Evolutionary conservation across 1,140 invertebrate genomes (phyloP).

Genomic region (Caenorhabditis remanei): DNA sequence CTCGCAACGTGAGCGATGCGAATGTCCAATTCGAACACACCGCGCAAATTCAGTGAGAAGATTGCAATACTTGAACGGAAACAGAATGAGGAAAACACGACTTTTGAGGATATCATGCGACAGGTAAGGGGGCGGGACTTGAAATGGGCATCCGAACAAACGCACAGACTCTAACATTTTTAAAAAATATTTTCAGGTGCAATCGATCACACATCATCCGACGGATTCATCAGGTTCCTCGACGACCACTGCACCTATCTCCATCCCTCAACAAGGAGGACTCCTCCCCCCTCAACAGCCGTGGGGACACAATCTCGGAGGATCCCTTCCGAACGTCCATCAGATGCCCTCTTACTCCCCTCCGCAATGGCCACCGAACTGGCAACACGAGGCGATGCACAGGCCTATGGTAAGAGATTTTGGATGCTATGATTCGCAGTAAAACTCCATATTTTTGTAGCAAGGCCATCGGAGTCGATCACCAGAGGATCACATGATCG

Average conservation of each 20-base stretch:
- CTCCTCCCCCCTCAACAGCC: slow-evolving; percentile 42
- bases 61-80: slow-evolving; percentile 76
- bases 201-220: slow-evolving; percentile 41
- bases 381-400: slow-evolving; percentile 1
- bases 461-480: slow-evolving; percentile 32
- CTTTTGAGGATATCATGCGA: slow-evolving; percentile 74
- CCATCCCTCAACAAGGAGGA: slow-evolving; percentile 28
- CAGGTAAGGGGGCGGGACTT: slow-evolving; percentile 66
- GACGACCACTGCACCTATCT: background rate
- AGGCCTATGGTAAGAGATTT: background rate
- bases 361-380: slow-evolving; percentile 47
- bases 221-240: slow-evolving; percentile 31
- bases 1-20: slow-evolving; percentile 6
- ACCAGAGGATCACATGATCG: slow-evolving; percentile 43
- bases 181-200: slow-evolving; percentile 2
- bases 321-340: slow-evolving; percentile 58
- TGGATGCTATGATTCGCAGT: too few species aligned
- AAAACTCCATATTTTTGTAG: background rate
- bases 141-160: background rate
- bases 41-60: slow-evolving; percentile 78
- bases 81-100: slow-evolving; percentile 73
- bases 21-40: slow-evolving; percentile 66
- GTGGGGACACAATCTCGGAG: slow-evolving; percentile 50
- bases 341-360: slow-evolving; percentile 53
- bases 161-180: background rate